Evolutionary conservation across 2,113 vertebrate species (phyloP).

Genomic region (Mesoclemmys tuberculata): DNA sequence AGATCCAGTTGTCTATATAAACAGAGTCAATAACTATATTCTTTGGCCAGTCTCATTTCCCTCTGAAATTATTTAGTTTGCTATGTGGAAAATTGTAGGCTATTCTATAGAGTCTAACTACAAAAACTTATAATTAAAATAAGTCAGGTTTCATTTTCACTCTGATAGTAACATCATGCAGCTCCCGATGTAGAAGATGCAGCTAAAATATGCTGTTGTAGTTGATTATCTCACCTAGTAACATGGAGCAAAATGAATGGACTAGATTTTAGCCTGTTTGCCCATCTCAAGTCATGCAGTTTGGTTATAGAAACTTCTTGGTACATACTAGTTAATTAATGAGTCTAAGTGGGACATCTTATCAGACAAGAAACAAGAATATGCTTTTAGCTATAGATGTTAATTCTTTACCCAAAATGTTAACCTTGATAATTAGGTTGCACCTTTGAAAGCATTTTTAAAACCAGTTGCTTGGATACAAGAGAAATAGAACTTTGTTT

Average conservation of each 20-base stretch:
- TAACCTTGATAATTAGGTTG: not conserved
- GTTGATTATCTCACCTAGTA: not conserved
- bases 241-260: not conserved
- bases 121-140: accelerated
- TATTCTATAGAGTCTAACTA: not conserved
- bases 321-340: not conserved
- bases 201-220: not conserved
- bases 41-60: not conserved
- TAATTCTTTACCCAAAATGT: not conserved
- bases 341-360: not conserved
- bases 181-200: not conserved
- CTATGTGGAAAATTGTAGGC: not conserved
- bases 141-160: not conserved
- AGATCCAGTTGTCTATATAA: not conserved
- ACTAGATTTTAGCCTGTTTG: not conserved
- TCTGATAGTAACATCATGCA: not conserved
- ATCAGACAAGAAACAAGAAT: not conserved
- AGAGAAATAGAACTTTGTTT: not conserved
- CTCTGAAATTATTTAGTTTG: not conserved
- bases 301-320: not conserved
- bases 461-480: not conserved
- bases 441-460: not conserved
- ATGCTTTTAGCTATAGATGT: not conserved
- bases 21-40: not conserved
- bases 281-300: not conserved